Percentiles rank a stretch among this genome's conserved stretches.
Evolutionary conservation across 2,797 vertebrate species (phyloP).

Genomic region (Hypotaenidia okinawae): DNA sequence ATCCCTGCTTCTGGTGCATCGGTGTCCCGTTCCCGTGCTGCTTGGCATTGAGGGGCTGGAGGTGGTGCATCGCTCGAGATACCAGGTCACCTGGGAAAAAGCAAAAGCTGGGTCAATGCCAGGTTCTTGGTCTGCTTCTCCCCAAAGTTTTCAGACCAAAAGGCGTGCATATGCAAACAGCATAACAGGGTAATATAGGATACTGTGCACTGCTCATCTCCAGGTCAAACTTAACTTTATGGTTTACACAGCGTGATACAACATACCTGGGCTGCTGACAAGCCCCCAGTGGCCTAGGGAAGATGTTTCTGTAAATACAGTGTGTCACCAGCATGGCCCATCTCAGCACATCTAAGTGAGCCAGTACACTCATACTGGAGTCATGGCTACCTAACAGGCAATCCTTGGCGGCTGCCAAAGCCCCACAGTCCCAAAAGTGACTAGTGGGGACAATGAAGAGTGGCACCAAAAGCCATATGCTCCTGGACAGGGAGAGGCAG

Average conservation of each 20-base stretch:
- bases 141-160: neutral
- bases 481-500: neutral
- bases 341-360: neutral
- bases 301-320: neutral
- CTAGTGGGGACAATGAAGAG: neutral
- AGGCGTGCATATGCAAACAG: rapidly evolving
- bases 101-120: constrained; percentile 18
- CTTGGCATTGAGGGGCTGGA: constrained; percentile 91
- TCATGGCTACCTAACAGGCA: neutral
- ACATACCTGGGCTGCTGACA: neutral
- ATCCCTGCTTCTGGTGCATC: constrained; percentile 87
- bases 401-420: neutral
- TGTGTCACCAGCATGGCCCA: neutral
- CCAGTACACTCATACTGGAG: rapidly evolving
- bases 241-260: rapidly evolving
- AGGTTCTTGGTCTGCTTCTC: neutral
- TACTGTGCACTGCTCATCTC: neutral
- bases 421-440: neutral
- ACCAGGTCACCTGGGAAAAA: constrained; percentile 91
- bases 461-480: neutral
- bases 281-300: neutral
- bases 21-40: constrained; percentile 91
- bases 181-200: neutral
- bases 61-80: constrained; percentile 93
- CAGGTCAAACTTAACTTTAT: neutral